phyloP scores from a whole-genome alignment of 37 sponge, comb jelly and placozoan genomes.

The Trichoplax adhaerens region DNA sequence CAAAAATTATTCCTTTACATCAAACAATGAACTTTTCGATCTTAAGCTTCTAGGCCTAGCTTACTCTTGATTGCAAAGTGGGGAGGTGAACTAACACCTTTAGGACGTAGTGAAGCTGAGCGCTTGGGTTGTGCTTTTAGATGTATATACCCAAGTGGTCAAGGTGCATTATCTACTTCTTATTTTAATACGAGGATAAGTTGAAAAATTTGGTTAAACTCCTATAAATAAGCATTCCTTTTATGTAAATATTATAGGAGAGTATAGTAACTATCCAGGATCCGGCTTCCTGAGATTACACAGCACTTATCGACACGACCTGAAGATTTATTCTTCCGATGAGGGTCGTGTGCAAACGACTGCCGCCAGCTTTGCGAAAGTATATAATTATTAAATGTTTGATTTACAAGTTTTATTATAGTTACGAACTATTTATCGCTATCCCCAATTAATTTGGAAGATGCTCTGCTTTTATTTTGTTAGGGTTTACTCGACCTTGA shows the following conservation, averaged over 20 bases:
- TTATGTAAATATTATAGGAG: constrained; percentile 2
- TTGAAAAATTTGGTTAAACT: not conserved
- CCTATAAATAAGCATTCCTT: not conserved
- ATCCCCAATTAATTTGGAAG: not conserved
- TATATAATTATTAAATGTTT: constrained; percentile 8
- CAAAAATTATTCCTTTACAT: not conserved
- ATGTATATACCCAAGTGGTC: constrained; percentile 69
- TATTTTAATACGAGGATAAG: not conserved
- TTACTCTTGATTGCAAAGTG: constrained; percentile 74
- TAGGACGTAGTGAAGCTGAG: constrained; percentile 61
- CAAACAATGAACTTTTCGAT: not conserved
- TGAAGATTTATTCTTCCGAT: constrained; percentile 91
- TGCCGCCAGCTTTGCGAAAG: constrained; percentile 92
- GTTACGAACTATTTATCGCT: not conserved
- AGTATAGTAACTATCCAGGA: constrained; percentile 44
- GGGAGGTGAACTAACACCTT: constrained; percentile 84
- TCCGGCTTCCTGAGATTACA: constrained; percentile 84
- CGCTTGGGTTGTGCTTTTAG: constrained; percentile 73
- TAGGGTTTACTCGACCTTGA: constrained; percentile 83
- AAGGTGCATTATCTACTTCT: constrained; percentile 30
- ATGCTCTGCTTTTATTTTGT: constrained; percentile 1
- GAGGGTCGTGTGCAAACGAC: constrained; percentile 92
- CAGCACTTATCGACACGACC: constrained; percentile 91
- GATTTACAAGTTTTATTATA: not conserved
- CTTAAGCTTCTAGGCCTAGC: not conserved